Conservation (phyloP, 2,113 vertebrate species). For the Vimba vimba region DNA sequence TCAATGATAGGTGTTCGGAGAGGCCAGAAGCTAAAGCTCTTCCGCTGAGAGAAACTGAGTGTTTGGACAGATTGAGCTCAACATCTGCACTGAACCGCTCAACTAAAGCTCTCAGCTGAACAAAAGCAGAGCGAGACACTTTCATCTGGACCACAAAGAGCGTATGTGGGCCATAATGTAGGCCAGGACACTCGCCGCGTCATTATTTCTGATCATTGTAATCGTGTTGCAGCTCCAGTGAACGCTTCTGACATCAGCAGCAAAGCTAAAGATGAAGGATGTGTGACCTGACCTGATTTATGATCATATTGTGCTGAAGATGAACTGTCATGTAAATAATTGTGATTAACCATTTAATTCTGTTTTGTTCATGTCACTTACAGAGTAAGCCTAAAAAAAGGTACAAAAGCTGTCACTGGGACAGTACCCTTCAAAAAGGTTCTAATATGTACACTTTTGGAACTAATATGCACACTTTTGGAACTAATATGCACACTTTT, state of each 20-base stretch:
- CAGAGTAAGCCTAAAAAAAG: no score
- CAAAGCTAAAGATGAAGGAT: not conserved
- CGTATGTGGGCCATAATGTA: not conserved
- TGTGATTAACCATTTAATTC: no score
- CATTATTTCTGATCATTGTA: not conserved
- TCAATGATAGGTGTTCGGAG: not conserved
- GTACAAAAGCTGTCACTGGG: no score
- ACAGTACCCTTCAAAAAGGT: no score
- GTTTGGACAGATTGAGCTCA: not conserved
- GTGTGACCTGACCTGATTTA: no score
- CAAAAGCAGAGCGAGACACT: not conserved
- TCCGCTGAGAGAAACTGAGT: not conserved
- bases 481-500: no score
- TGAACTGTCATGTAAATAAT: no score
- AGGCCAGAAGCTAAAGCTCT: not conserved
- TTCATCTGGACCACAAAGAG: not conserved
- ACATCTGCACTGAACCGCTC: no score
- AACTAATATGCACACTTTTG: no score
- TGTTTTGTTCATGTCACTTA: no score
- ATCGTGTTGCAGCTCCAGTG: not conserved
- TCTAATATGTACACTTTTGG: no score
- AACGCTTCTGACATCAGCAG: not conserved
- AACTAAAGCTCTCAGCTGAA: not conserved
- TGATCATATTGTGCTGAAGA: no score
- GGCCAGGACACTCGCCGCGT: not conserved